Evolutionary conservation across 2,113 vertebrate species (phyloP), one percentile per base, ranked within the genome.

Genomic region (Bostrychus sinensis): DNA sequence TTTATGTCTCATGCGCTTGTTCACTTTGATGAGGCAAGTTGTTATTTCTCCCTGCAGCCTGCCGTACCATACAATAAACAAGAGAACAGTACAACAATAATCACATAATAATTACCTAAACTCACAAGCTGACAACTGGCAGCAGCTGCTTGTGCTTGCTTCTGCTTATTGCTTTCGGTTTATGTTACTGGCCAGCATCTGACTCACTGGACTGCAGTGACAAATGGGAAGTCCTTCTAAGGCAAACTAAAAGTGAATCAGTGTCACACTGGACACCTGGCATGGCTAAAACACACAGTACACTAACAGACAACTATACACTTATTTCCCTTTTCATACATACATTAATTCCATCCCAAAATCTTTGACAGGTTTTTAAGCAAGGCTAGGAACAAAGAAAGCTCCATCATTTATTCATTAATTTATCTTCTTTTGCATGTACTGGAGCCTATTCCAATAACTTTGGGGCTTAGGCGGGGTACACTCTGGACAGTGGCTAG

Each of bases 81-180:
- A 36, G 59, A 68, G 67, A 64, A 65, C 39, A 62, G 23, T 68
- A 43, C 39, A 38, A 36, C 56, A 56, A 58, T 54, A 68, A 65
- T 67, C 67, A 65, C 37, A 46, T 57, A 30, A 53, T 61, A 16
- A 26, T n/a, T 23, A 51, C 25, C 25, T 3, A 9, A 25, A 28
- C 43, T 56, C 17, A 39, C 56, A 45, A 60, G 51, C 50, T 34
- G 50, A 12, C 48, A 70, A 57, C 12, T 39, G 46, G 25, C 14
- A 14, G 23, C 67, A 3, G 53, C 66, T 64, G 48, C 34, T 62
- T 73, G 66, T 50, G 51, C 10, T 23, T 6, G 53, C 63, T 57
- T 72, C 59, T 41, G 46, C 70, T 75, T 46, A 75, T 58, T 59
- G 56, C 63, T 53, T 77, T 61, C 43, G 61, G 43, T 46, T 56